phyloP scores from a whole-genome alignment of 2,113 vertebrate genomes.

The Peromyscus californicus region DNA sequence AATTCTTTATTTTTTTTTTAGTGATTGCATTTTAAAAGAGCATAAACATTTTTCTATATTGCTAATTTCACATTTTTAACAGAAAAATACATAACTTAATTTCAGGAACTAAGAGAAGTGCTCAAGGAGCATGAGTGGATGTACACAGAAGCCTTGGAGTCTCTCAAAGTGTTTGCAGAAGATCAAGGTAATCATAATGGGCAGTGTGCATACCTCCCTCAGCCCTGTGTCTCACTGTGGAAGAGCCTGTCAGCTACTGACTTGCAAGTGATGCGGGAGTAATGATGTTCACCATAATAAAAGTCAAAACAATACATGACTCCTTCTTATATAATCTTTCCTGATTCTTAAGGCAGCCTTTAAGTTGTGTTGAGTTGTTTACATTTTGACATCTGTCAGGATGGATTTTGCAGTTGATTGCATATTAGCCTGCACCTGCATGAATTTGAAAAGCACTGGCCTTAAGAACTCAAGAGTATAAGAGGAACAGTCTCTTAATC shows the following conservation, averaged over 20 bases:
- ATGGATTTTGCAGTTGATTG: background rate
- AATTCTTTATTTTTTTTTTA: background rate
- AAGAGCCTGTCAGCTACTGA: background rate
- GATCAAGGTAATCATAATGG: conserved; percentile 85
- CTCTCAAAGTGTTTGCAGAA: conserved; percentile 93
- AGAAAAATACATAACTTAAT: conserved; percentile 65
- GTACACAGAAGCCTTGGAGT: conserved; percentile 92
- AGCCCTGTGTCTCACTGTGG: background rate
- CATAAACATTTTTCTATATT: background rate
- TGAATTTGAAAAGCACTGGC: background rate
- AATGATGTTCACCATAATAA: background rate
- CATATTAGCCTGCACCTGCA: background rate
- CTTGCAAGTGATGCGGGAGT: background rate
- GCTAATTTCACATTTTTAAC: conserved; percentile 63
- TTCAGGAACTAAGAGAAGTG: conserved; percentile 94
- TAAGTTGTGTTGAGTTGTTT: conserved; percentile 26
- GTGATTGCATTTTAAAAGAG: conserved; percentile 45
- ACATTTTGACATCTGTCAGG: background rate
- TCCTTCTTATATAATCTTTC: background rate
- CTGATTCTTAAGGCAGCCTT: background rate
- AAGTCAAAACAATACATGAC: background rate
- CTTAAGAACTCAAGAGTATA: background rate
- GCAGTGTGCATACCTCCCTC: background rate
- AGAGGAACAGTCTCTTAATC: background rate
- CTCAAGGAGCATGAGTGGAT: conserved; percentile 96